Evolutionary conservation across 2,113 vertebrate genomes (phyloP).

Genomic region (Heterochromis multidens): DNA sequence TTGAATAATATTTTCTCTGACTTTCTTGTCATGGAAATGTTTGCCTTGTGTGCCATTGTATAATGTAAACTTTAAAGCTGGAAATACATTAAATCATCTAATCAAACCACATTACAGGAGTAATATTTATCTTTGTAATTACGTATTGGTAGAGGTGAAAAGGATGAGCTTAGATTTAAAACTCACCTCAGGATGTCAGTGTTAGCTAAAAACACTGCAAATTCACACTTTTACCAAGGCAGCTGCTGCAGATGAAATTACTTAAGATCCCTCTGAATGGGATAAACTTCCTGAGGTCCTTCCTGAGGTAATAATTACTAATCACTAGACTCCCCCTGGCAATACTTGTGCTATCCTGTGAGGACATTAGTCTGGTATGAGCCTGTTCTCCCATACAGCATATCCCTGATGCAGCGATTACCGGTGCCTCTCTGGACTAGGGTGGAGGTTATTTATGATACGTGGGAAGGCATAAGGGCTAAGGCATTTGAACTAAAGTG

Average conservation of each 20-base stretch:
- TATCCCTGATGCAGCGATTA: slow-evolving; percentile 60
- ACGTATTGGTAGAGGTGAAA: not conserved
- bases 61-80: not conserved
- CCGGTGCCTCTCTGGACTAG: slow-evolving; percentile 34
- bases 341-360: slow-evolving; percentile 26
- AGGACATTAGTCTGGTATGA: slow-evolving; percentile 55
- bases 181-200: not conserved
- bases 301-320: slow-evolving; percentile 57
- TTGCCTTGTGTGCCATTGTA: not conserved
- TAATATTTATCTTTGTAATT: not conserved
- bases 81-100: not conserved
- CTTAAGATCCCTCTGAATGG: slow-evolving; percentile 32
- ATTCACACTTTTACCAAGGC: not conserved
- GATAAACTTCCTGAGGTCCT: slow-evolving; percentile 37
- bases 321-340: slow-evolving; percentile 43
- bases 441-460: slow-evolving; percentile 68
- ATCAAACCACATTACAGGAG: accelerated
- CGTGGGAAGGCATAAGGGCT: slow-evolving; percentile 56
- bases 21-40: not conserved
- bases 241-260: slow-evolving; percentile 16
- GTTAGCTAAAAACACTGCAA: not conserved
- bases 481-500: slow-evolving; percentile 61
- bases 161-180: not conserved
- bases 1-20: not conserved
- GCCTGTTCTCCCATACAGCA: slow-evolving; percentile 29